phyloP scores from a whole-genome alignment of 2,113 vertebrate genomes.

The Silurus meridionalis region DNA sequence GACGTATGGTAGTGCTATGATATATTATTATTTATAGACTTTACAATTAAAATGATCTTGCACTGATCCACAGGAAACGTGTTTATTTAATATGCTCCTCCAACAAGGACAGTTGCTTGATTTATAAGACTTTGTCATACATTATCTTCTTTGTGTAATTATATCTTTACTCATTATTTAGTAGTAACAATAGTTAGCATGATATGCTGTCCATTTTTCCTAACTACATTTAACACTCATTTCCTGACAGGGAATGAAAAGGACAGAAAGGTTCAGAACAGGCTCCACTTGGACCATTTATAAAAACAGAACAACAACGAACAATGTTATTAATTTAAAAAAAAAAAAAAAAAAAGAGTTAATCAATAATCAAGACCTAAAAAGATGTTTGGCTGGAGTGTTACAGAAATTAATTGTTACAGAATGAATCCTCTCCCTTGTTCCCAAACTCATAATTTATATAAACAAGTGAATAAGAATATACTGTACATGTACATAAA shows the following conservation, averaged over 20 bases:
- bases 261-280: neutral
- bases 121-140: neutral
- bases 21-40: neutral
- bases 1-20: neutral
- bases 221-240: neutral
- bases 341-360: neutral
- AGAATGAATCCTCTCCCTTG: neutral
- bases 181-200: conserved; percentile 17
- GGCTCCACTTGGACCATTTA: neutral
- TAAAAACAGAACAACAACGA: neutral
- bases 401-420: conserved; percentile 9
- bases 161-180: neutral
- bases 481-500: conserved; percentile 22
- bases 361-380: neutral
- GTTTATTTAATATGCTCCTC: neutral
- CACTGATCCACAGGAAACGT: neutral
- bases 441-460: neutral
- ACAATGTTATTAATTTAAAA: neutral
- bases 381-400: neutral
- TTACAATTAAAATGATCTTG: neutral
- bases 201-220: neutral
- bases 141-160: neutral
- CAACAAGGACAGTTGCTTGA: neutral
- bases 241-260: conserved; percentile 3
- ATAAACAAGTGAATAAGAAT: conserved; percentile 18